phyloP scores from a whole-genome alignment of 1,140 invertebrate genomes.

The Diploscapter pachys region DNA sequence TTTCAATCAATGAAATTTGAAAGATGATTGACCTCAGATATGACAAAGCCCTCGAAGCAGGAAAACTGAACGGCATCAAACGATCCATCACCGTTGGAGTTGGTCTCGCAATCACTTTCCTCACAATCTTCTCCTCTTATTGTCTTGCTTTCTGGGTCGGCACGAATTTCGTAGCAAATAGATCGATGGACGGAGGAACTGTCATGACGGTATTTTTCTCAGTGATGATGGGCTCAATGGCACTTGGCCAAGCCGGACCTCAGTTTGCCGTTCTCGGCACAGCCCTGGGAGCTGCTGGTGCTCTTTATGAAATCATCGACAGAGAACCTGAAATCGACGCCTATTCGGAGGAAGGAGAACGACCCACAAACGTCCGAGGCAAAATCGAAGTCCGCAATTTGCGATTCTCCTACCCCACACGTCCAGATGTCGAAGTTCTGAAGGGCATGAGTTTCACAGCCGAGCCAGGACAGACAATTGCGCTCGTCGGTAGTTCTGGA shows the following conservation, averaged over 20 bases:
- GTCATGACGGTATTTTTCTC: slow-evolving; percentile 46
- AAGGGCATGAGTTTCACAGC: slow-evolving; percentile 70
- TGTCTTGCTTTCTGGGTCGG: slow-evolving; percentile 49
- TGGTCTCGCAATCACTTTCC: slow-evolving; percentile 38
- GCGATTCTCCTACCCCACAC: slow-evolving; percentile 61
- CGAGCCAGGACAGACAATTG: slow-evolving; percentile 80
- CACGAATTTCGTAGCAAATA: slow-evolving; percentile 30
- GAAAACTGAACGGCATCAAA: slow-evolving; percentile 38
- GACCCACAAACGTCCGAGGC: slow-evolving; percentile 53
- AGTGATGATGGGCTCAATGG: slow-evolving; percentile 54
- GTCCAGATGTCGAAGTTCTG: slow-evolving; percentile 65
- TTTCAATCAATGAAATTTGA: not conserved
- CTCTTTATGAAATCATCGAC: slow-evolving; percentile 52
- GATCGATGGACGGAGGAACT: slow-evolving; percentile 27
- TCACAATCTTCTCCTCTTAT: slow-evolving; percentile 44
- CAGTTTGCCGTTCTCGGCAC: slow-evolving; percentile 53
- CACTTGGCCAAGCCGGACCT: slow-evolving; percentile 42
- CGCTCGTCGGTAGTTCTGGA: slow-evolving; percentile 70
- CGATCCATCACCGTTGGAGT: slow-evolving; percentile 35
- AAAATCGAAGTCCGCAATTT: slow-evolving; percentile 60
- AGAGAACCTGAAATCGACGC: slow-evolving; percentile 59
- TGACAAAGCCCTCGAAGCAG: slow-evolving; percentile 35
- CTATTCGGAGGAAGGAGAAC: slow-evolving; percentile 45
- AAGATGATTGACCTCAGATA: slow-evolving; percentile 21
- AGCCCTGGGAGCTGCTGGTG: slow-evolving; percentile 47